These are phyloP conservation scores for human DNA, from an alignment of 2,113 vertebrate genomes.

Conservation along the genomic window DNA sequence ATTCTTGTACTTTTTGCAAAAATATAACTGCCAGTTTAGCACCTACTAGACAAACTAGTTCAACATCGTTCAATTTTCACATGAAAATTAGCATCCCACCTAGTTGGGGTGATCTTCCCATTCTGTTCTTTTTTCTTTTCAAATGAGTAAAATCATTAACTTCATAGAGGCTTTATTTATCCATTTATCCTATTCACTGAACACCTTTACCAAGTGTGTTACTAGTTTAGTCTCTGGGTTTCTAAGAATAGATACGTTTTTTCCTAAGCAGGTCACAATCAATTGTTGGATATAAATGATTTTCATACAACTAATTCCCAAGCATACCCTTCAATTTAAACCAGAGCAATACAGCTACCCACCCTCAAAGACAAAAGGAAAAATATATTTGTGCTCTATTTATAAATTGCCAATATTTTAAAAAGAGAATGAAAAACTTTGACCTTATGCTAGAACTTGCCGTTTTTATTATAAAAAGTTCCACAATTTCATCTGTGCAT, in stretches of 20 bases:
- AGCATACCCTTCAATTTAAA: slow-evolving; percentile 23
- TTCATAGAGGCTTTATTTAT: not conserved
- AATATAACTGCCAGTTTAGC: not conserved
- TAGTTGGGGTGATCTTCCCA: not conserved
- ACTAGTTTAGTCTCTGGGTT: not conserved
- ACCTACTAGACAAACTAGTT: not conserved
- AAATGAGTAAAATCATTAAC: not conserved
- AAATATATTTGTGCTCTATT: not conserved
- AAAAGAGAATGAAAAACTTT: not conserved
- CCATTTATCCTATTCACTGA: slow-evolving; percentile 1
- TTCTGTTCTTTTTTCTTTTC: slow-evolving; percentile 30
- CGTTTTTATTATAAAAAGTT: not conserved
- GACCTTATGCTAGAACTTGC: not conserved
- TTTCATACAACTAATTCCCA: not conserved
- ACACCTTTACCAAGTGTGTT: not conserved
- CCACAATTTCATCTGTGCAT: not conserved
- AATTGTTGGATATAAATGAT: not conserved
- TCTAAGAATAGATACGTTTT: not conserved
- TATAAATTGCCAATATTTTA: not conserved
- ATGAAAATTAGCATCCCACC: not conserved
- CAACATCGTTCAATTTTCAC: not conserved
- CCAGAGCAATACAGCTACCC: not conserved
- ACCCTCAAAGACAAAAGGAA: not conserved
- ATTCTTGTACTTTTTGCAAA: slow-evolving; percentile 23
- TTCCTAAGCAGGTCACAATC: not conserved